Base-by-base conservation (phyloP, 2,113 vertebrate genomes). In the Lepisosteus osseus region DNA sequence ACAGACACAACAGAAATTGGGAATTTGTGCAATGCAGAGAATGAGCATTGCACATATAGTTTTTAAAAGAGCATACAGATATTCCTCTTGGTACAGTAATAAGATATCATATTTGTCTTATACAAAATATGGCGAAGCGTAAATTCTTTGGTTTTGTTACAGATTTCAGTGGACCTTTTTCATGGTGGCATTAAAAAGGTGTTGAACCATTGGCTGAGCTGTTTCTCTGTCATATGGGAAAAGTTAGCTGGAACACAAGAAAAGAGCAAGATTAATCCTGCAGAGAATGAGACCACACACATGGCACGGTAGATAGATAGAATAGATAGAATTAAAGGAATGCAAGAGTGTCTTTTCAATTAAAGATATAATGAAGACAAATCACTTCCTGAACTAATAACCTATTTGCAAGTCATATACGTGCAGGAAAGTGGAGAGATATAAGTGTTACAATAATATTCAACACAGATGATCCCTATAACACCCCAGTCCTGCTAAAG, bases 381-480 rank as follows among this genome's bases (percentile, higher is more conserved):
- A 82, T 74, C 67, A 70, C 43, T 65, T 64, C 57, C 51, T 67
- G 54, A 68, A 13, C 72, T 40, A 67, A 72, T 68, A 75, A 79
- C 67, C 77, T 77, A 42, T 77, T 83, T 74, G 74, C 75, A 72
- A 73, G 81, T 75, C 80, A 75, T 72, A 63, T 67, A 61, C 78
- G 86, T 80, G 74, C 69, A 72, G 77, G 81, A 82, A 86, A 85
- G 86, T 78, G 67, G 77, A 82, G 76, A 82, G 82, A 70, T 71
- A 62, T 56, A 2, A 0, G 59, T 74, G 73, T 82, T 82, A 74
- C 43, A 74, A 65, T 66, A 47, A 3, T 3, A 64, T 57, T 71
- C 76, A 69, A 40, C 75, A 56, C 47, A 44, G 73, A 82, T 68
- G 82, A 80, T 73, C 82, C 77, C 76, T 14, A 75, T 0, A 55